A percentile compares a stretch with the other conserved stretches of the same genome.
Conservation (phyloP, 2,888 invertebrate species). For the Monochamus alternatus region DNA sequence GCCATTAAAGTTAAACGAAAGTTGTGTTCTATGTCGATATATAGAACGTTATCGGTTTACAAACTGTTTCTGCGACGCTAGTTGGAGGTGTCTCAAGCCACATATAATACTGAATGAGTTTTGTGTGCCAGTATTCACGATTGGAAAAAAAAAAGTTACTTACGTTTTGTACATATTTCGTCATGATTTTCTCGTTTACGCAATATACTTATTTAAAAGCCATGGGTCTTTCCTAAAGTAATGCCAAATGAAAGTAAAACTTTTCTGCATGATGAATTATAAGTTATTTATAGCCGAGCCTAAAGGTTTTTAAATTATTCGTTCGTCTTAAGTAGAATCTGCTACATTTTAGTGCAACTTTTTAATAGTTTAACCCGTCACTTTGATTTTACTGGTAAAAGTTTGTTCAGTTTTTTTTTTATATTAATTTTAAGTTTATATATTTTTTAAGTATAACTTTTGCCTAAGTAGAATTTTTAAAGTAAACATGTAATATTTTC, state of each 20-base stretch:
- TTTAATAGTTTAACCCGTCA: slow-evolving; percentile 45
- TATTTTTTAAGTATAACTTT: slow-evolving; percentile 64
- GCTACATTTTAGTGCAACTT: slow-evolving; percentile 38
- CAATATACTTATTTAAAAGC: slow-evolving; percentile 45
- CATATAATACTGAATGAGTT: slow-evolving; percentile 44
- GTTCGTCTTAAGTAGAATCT: slow-evolving; percentile 20
- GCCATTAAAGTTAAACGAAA: slow-evolving; percentile 41
- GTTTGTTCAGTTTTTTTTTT: slow-evolving; percentile 46
- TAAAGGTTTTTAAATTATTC: slow-evolving; percentile 41
- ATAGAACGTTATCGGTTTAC: background rate
- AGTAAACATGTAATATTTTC: slow-evolving; percentile 66
- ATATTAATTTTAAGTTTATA: slow-evolving; percentile 61
- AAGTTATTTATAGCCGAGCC: slow-evolving; percentile 46
- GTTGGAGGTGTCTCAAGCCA: slow-evolving; percentile 48
- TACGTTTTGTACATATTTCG: slow-evolving; percentile 47
- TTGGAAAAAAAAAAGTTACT: slow-evolving; percentile 48
- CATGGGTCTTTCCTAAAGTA: slow-evolving; percentile 51
- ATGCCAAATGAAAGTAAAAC: slow-evolving; percentile 50
- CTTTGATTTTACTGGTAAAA: slow-evolving; percentile 42
- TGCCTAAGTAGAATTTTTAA: slow-evolving; percentile 65
- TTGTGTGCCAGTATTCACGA: slow-evolving; percentile 57
- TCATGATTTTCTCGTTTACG: slow-evolving; percentile 35
- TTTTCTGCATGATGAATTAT: slow-evolving; percentile 43
- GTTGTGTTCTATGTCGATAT: slow-evolving; percentile 18
- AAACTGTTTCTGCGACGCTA: slow-evolving; percentile 3